Conservation (phyloP, 2,113 vertebrate species). For the Chitala chitala region DNA sequence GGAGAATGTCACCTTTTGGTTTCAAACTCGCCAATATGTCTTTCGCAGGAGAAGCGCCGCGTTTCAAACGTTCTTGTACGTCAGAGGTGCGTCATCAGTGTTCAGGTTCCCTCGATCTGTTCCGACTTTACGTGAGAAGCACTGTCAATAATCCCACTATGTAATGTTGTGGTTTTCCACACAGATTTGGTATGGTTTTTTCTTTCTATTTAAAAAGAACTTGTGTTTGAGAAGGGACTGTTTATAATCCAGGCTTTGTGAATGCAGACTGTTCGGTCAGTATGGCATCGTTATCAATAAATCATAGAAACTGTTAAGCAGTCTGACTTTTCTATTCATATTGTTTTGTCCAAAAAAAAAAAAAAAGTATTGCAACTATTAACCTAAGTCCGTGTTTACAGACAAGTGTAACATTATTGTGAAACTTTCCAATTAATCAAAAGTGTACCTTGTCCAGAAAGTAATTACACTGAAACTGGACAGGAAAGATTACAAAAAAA, state of each 20-base stretch:
- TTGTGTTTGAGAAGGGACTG: neutral
- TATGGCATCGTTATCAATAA: constrained; percentile 29
- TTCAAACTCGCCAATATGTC: neutral
- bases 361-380: too few species aligned
- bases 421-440: too few species aligned
- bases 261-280: constrained; percentile 9
- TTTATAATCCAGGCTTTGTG: constrained; percentile 19
- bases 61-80: neutral
- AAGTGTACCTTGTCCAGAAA: too few species aligned
- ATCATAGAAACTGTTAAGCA: neutral
- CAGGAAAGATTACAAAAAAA: too few species aligned
- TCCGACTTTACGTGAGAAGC: neutral
- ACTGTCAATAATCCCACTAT: neutral
- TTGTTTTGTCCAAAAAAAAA: too few species aligned
- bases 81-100: neutral
- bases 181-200: neutral
- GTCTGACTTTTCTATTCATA: constrained; percentile 10
- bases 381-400: too few species aligned
- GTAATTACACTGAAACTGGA: too few species aligned
- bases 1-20: neutral
- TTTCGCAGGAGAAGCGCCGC: neutral
- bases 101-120: neutral
- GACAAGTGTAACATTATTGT: too few species aligned
- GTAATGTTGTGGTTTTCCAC: neutral
- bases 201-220: neutral